These are phyloP conservation scores for Epiblema foenella DNA, from an alignment of 2,888 invertebrate genomes.

Conservation along the genomic window DNA sequence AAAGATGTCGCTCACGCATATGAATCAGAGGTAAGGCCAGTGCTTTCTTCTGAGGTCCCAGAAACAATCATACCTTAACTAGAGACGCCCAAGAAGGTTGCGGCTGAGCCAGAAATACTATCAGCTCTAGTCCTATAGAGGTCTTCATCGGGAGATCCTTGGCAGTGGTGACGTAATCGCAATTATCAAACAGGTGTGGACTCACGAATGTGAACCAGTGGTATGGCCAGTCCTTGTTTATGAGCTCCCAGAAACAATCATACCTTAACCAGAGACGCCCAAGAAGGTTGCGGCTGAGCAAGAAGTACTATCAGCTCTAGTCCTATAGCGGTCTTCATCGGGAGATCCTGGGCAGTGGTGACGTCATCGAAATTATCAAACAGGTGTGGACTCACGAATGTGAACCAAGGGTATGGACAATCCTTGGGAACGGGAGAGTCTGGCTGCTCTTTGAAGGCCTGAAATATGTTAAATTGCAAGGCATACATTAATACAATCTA, in stretches of 20 bases:
- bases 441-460: constrained; percentile 74
- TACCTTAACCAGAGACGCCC: constrained; percentile 90
- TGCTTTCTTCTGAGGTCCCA: no score
- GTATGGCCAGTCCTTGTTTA: constrained; percentile 76
- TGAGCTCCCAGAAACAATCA: not conserved
- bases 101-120: no score
- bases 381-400: constrained; percentile 87
- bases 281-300: constrained; percentile 91
- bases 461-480: constrained; percentile 37
- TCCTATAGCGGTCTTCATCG: constrained; percentile 86
- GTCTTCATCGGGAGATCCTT: no score
- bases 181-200: constrained; percentile 82
- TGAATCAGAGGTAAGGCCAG: no score
- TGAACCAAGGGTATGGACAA: constrained; percentile 88
- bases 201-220: constrained; percentile 90
- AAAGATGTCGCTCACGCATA: no score
- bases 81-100: constrained; percentile 91
- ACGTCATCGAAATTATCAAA: constrained; percentile 77
- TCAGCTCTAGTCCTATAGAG: constrained; percentile 88
- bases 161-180: no score
- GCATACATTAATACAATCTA: no score
- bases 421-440: constrained; percentile 56
- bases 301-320: constrained; percentile 89
- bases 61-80: constrained; percentile 85
- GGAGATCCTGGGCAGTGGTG: constrained; percentile 70